phyloP scores from a whole-genome alignment of 2,888 invertebrate species.

The Drosophila mettleri region DNA sequence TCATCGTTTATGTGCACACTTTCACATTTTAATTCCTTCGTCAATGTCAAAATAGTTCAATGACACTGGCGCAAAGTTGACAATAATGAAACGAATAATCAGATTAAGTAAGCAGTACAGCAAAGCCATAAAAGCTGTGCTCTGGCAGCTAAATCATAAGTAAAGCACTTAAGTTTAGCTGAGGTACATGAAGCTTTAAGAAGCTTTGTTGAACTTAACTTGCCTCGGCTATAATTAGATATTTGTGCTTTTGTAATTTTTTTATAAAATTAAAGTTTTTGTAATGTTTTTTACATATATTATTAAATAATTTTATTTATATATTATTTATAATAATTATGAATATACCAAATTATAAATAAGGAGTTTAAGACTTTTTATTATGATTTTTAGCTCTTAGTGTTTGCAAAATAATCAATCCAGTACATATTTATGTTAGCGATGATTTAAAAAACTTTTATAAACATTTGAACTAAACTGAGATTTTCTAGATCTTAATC shows the following conservation, averaged over 20 bases:
- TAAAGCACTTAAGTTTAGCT: not conserved
- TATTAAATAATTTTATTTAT: too few species aligned
- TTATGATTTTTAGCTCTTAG: too few species aligned
- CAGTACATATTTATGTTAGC: too few species aligned
- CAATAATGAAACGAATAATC: not conserved
- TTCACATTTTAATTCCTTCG: constrained; percentile 6
- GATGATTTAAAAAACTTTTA: too few species aligned
- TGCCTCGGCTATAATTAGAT: not conserved
- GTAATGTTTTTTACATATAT: too few species aligned
- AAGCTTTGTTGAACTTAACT: not conserved
- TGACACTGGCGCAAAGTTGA: constrained; percentile 15
- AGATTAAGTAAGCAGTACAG: not conserved
- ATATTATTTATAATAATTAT: too few species aligned
- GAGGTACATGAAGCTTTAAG: not conserved
- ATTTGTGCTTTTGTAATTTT: not conserved
- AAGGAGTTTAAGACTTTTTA: too few species aligned
- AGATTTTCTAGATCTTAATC: too few species aligned
- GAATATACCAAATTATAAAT: too few species aligned
- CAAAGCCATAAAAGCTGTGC: not conserved
- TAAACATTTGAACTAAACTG: too few species aligned
- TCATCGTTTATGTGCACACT: constrained; percentile 12
- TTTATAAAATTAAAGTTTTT: not conserved
- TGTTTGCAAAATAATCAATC: too few species aligned
- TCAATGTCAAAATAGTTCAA: constrained; percentile 5
- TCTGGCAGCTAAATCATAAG: not conserved